Conservation (phyloP, 2,888 invertebrate genomes). For the Brachylomia viminalis region DNA sequence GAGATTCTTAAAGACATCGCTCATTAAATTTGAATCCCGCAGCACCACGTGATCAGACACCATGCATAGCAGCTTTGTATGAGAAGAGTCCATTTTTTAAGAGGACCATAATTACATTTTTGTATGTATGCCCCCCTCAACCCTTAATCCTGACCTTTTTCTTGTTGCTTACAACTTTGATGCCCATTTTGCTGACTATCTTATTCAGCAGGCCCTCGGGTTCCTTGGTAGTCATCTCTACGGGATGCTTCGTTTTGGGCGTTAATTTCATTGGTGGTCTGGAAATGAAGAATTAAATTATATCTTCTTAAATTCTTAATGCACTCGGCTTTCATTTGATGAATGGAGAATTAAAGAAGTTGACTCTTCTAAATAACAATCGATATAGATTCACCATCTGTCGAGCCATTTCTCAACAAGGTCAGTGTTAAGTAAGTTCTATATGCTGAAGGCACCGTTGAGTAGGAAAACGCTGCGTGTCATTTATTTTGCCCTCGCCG, state of each 20-base stretch:
- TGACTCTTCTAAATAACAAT: too few relatives aligned
- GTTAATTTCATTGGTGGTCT: background rate
- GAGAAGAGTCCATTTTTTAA: background rate
- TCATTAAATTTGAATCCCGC: background rate
- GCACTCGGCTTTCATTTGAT: background rate
- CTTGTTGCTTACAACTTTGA: constrained; percentile 36
- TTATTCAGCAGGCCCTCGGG: constrained; percentile 43
- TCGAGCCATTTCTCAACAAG: too few relatives aligned
- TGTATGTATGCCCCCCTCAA: background rate
- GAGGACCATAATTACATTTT: too few relatives aligned
- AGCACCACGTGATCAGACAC: background rate
- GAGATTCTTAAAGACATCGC: background rate
- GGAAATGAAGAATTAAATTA: background rate
- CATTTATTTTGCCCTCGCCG: too few relatives aligned
- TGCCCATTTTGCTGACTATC: constrained; percentile 55
- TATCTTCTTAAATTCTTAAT: too few relatives aligned
- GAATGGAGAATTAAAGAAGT: background rate
- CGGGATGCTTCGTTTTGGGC: background rate
- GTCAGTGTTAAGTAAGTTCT: too few relatives aligned
- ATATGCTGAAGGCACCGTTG: too few relatives aligned
- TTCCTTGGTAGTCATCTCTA: background rate
- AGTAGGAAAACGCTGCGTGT: too few relatives aligned
- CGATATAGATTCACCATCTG: too few relatives aligned
- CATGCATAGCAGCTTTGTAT: background rate
- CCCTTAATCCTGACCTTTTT: constrained; percentile 63